Evolutionary conservation across 2,888 invertebrate species (phyloP).

Genomic region (Tetanocera ferruginea): DNA sequence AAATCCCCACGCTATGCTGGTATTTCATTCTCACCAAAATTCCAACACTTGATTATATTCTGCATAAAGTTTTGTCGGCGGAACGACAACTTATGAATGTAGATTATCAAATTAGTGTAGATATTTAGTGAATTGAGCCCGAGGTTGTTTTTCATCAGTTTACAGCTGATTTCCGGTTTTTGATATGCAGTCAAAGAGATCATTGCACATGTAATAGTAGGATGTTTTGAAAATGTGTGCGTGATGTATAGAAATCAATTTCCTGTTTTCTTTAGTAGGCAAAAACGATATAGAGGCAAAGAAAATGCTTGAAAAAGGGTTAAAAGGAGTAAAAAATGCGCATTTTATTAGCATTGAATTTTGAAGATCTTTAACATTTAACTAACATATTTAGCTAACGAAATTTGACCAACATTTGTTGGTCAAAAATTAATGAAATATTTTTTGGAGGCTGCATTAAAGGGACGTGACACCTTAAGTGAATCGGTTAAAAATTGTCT

Average conservation of each 20-base stretch:
- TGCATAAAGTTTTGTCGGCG: too few species aligned
- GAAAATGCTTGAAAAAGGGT: not conserved
- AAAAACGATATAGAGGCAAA: not conserved
- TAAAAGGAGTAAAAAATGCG: not conserved
- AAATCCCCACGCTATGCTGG: too few species aligned
- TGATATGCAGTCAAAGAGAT: constrained; percentile 21
- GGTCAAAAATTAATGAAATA: not conserved
- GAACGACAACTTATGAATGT: constrained; percentile 46
- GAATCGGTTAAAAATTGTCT: too few species aligned
- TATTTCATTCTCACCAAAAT: too few species aligned
- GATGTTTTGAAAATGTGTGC: constrained; percentile 11
- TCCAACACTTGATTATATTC: too few species aligned
- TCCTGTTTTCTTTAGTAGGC: constrained; percentile 49
- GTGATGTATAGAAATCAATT: constrained; percentile 58
- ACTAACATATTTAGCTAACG: too few species aligned
- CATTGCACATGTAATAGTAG: not conserved
- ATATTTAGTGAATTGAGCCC: constrained; percentile 57
- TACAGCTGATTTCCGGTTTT: constrained; percentile 39
- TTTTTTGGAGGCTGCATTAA: too few species aligned
- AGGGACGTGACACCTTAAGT: too few species aligned
- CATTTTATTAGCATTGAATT: not conserved
- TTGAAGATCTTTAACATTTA: not conserved
- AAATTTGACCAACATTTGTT: too few species aligned
- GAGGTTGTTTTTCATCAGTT: constrained; percentile 47
- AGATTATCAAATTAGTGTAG: constrained; percentile 63